These are phyloP conservation scores for Drosophila pruinosa DNA, from an alignment of 1,140 invertebrate genomes.

Conservation along the genomic window DNA sequence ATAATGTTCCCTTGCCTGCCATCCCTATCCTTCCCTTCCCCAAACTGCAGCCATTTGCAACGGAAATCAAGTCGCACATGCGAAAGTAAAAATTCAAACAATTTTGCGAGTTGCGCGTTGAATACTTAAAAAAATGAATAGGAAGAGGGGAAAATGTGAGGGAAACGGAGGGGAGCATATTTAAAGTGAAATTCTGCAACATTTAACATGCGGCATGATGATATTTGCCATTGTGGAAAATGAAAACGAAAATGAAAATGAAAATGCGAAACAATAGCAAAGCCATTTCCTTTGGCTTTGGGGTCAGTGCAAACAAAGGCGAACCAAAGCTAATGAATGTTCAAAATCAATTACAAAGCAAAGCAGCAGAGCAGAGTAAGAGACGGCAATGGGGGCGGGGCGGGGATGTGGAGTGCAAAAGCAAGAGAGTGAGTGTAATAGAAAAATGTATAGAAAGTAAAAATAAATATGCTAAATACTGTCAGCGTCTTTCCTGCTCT, in stretches of 20 bases:
- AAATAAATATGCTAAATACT: conserved; percentile 71
- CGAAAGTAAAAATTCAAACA: conserved; percentile 79
- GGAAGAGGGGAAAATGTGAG: background rate
- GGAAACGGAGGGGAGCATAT: conserved; percentile 35
- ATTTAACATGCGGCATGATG: conserved; percentile 56
- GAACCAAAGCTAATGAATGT: conserved; percentile 63
- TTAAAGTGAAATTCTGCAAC: conserved; percentile 69
- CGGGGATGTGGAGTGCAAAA: background rate
- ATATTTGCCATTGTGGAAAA: conserved; percentile 20
- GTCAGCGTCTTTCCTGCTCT: conserved; percentile 20
- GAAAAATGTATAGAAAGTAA: conserved; percentile 24
- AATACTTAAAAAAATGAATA: conserved; percentile 19
- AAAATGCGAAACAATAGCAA: conserved; percentile 47
- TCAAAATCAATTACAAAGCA: conserved; percentile 74
- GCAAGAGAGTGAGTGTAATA: background rate
- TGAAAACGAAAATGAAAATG: conserved; percentile 39
- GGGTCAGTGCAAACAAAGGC: conserved; percentile 37
- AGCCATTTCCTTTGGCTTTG: conserved; percentile 9
- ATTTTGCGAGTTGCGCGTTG: conserved; percentile 34
- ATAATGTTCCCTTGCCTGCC: conserved; percentile 49
- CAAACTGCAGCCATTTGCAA: conserved; percentile 63
- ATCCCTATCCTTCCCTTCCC: background rate
- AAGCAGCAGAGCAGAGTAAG: conserved; percentile 35
- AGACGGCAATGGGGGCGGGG: background rate
- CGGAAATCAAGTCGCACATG: conserved; percentile 79